Base-by-base conservation (phyloP, 1,140 invertebrate species). In the Vanessa tameamea region DNA sequence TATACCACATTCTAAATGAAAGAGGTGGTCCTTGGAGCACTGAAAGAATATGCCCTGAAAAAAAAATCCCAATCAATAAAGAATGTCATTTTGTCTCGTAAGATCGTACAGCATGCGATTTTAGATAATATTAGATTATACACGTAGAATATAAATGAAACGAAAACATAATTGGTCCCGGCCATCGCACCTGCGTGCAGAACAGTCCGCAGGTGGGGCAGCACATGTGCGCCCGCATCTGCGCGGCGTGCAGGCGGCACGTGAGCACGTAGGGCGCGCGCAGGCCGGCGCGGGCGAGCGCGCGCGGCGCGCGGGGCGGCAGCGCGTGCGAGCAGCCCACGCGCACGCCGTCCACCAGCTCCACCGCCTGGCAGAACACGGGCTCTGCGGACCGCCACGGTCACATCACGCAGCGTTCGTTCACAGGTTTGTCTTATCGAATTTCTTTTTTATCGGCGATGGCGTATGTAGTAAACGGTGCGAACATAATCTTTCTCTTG, bases 191-290 rank as follows among this genome's bases (percentile, higher is more conserved):
- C 94, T 98, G 97, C 43, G 97, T 96, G 85, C 98, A 99, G 88
- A 98, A 99, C 16, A 97, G 92, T 8, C 98, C 98, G 91, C 98
- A 99, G 0, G 96, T 95, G 0, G 97, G 96, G 87, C 98, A 99
- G 87, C 97, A 98, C 84, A 98, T 97, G 87, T 99, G 98, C 43
- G 95, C 88, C 9, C 94, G 88, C 37, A 99, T 88, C 72, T 97
- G 94, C 80, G 96, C 95, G 76, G 95, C 94, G 88, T 99, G 98
- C 83, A 96, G 94, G 53, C 95, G 94, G 90, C 98, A 99, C 2
- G 97, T 92, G n/a, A 97, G 95, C 84, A 96, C 95, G 88, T 96
- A 98, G 47, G 97, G 97, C 64, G 98, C 95, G 64, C 96, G 94
- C 1, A 95, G 94, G 59, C 97, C 97, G 2, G 97, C 95, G 48